These are phyloP conservation scores for Orthonyx spaldingii DNA, from an alignment of 2,113 vertebrate genomes.

Conservation along the genomic window DNA sequence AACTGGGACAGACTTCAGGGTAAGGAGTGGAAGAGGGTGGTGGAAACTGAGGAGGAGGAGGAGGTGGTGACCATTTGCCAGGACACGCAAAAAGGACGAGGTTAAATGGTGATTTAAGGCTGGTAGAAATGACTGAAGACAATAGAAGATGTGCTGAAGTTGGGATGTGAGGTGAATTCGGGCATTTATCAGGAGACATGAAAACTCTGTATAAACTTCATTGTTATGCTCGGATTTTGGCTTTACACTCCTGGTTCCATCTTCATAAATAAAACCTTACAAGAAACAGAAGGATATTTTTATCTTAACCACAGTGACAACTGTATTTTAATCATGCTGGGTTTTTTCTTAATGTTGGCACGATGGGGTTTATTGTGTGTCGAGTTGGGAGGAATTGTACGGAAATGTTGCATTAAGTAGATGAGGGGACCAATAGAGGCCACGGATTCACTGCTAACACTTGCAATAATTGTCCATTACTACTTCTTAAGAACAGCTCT, in stretches of 20 bases:
- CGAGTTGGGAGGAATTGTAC: background rate
- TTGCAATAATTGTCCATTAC: slow-evolving; percentile 57
- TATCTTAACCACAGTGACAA: background rate
- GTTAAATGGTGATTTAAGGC: background rate
- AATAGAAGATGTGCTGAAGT: background rate
- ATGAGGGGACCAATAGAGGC: background rate
- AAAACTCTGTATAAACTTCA: background rate
- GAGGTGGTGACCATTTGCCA: background rate
- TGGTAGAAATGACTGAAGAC: background rate
- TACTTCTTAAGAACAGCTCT: slow-evolving; percentile 58
- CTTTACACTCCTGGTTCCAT: background rate
- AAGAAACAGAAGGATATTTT: background rate
- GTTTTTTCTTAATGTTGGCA: background rate
- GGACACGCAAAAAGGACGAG: background rate
- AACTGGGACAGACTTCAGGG: background rate
- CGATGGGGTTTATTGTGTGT: background rate
- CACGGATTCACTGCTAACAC: background rate
- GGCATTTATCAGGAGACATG: background rate
- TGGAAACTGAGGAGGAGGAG: background rate
- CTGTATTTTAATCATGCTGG: background rate
- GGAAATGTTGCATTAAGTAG: slow-evolving; percentile 15
- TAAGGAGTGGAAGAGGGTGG: background rate
- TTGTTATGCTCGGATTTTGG: background rate
- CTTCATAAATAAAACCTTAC: background rate
- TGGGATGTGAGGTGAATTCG: background rate